These are phyloP conservation scores for Trachops cirrhosus DNA, from an alignment of 2,797 vertebrate genomes.

Conservation along the genomic window DNA sequence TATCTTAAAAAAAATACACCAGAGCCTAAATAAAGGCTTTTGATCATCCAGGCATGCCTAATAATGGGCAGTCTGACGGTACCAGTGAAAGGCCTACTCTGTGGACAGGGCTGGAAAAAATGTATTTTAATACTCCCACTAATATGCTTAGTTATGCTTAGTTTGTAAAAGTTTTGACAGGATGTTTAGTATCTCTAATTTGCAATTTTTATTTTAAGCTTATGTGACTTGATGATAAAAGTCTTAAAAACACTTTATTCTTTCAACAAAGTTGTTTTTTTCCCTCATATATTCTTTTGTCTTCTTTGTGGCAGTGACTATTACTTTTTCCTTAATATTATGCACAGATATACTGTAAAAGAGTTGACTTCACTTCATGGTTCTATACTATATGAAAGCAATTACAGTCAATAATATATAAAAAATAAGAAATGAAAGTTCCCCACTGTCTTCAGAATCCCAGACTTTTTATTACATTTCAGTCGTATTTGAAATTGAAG, in stretches of 20 bases:
- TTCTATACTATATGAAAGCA: not conserved
- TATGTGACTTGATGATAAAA: not conserved
- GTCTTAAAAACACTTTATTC: not conserved
- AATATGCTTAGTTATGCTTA: rapidly evolving
- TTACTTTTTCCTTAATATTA: not conserved
- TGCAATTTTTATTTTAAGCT: not conserved
- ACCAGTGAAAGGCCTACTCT: rapidly evolving
- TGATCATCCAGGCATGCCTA: rapidly evolving
- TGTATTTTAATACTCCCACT: rapidly evolving
- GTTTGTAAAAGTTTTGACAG: not conserved
- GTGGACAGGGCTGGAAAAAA: not conserved
- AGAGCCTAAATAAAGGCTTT: not conserved
- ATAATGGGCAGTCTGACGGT: rapidly evolving
- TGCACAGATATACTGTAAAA: not conserved
- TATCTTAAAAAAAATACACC: not conserved
- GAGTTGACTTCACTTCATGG: not conserved
- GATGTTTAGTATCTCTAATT: not conserved
- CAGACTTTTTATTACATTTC: not conserved
- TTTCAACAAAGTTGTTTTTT: not conserved
- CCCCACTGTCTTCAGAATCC: not conserved
- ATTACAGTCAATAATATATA: too few relatives aligned
- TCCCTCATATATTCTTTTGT: not conserved
- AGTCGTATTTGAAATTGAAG: not conserved
- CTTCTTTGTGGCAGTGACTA: not conserved
- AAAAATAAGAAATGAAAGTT: not conserved